Conservation (phyloP, 1,140 invertebrate genomes). For the Mylabris phalerata region DNA sequence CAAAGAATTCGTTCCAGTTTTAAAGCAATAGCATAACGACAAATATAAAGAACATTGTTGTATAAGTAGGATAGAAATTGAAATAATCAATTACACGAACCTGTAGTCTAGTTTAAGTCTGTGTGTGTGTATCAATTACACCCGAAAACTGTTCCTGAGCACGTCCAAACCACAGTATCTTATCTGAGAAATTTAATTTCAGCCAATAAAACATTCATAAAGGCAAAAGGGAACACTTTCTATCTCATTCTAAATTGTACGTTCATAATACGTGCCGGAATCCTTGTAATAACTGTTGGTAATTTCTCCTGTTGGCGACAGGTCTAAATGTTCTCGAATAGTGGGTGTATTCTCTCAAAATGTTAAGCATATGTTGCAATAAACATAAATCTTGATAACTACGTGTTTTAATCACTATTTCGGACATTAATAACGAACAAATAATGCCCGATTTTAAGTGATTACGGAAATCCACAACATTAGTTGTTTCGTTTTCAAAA, state of each 20-base stretch:
- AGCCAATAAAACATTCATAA: constrained; percentile 38
- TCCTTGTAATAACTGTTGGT: constrained; percentile 32
- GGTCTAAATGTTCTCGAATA: constrained; percentile 6
- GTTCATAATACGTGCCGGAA: constrained; percentile 33
- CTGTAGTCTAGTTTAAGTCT: not conserved
- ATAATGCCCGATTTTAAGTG: too few species aligned
- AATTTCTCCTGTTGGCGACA: constrained; percentile 29
- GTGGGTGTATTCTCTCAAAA: too few species aligned
- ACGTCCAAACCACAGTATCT: constrained; percentile 26
- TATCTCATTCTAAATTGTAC: not conserved
- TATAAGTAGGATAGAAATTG: not conserved
- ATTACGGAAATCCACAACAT: too few species aligned
- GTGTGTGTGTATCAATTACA: constrained; percentile 8
- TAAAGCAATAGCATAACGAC: too few species aligned
- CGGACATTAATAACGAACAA: too few species aligned
- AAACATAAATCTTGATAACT: too few species aligned
- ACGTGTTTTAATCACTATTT: too few species aligned
- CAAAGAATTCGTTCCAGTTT: too few species aligned
- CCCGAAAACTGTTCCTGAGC: constrained; percentile 4
- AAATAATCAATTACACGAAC: constrained; percentile 8
- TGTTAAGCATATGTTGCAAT: too few species aligned
- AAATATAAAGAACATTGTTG: too few species aligned
- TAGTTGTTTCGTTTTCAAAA: too few species aligned
- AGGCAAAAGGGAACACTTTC: constrained; percentile 14
- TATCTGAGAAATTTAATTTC: constrained; percentile 35